These are phyloP conservation scores for Chionoecetes opilio DNA, from an alignment of 1,140 invertebrate species.

Conservation along the genomic window DNA sequence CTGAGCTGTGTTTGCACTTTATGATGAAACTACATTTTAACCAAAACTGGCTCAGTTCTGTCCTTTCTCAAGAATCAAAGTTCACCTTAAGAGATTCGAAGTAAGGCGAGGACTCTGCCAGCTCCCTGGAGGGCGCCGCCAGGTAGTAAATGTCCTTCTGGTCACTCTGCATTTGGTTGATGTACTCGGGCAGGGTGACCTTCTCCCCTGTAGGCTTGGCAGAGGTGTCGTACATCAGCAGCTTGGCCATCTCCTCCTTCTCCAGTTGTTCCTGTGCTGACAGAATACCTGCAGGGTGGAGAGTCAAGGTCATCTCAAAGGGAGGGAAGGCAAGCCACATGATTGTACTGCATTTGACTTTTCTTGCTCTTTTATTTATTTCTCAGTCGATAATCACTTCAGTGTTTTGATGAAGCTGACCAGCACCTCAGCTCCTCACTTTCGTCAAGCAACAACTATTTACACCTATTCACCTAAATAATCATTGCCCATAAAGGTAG, in stretches of 20 bases:
- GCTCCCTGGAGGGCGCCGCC: constrained; percentile 94
- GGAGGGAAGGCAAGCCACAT: not conserved
- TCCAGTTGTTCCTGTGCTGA: constrained; percentile 90
- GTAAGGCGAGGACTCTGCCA: constrained; percentile 97
- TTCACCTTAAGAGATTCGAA: constrained; percentile 94
- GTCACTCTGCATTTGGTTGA: constrained; percentile 88
- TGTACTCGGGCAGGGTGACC: constrained; percentile 94
- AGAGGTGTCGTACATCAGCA: constrained; percentile 96
- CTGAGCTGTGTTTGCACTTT: too few relatives aligned
- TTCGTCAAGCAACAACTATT: too few relatives aligned
- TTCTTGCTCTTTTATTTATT: too few relatives aligned
- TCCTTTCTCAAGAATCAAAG: not conserved
- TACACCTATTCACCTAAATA: too few relatives aligned
- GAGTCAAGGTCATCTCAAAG: constrained; percentile 3
- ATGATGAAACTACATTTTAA: too few relatives aligned
- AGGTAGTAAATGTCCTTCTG: constrained; percentile 97
- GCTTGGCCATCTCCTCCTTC: constrained; percentile 96
- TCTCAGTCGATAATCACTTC: too few relatives aligned
- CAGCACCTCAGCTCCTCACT: too few relatives aligned
- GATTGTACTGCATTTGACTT: too few relatives aligned
- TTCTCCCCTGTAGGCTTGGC: constrained; percentile 88
- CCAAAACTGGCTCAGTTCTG: too few relatives aligned
- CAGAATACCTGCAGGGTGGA: constrained; percentile 88
- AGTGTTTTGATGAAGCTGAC: too few relatives aligned
- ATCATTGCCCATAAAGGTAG: too few relatives aligned